Percentiles rank a stretch among this genome's conserved stretches.
These are phyloP conservation scores for Helicoverpa zea DNA, from an alignment of 1,140 invertebrate genomes.

Conservation along the genomic window DNA sequence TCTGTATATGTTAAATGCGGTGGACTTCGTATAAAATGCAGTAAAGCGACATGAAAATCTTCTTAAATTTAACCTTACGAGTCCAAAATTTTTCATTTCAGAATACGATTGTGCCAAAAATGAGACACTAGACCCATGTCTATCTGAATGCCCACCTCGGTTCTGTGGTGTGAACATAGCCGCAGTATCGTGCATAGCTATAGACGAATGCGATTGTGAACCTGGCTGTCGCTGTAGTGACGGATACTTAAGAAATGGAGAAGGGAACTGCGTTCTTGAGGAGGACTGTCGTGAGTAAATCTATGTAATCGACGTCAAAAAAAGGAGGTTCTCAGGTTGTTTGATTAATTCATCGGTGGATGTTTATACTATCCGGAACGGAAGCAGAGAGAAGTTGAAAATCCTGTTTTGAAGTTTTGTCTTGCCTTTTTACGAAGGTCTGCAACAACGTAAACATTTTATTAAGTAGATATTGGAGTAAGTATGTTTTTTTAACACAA, in stretches of 20 bases:
- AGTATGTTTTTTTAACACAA: too few relatives aligned
- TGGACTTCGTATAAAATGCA: too few relatives aligned
- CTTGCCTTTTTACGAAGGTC: too few relatives aligned
- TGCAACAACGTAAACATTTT: too few relatives aligned
- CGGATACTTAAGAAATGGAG: neutral
- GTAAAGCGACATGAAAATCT: neutral
- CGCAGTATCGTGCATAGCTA: neutral
- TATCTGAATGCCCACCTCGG: conserved; percentile 7
- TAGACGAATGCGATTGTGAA: neutral
- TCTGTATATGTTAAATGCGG: too few relatives aligned
- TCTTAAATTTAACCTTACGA: neutral
- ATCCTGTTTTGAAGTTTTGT: too few relatives aligned
- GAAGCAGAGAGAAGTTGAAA: too few relatives aligned
- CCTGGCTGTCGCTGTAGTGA: conserved; percentile 6
- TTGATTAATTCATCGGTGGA: too few relatives aligned
- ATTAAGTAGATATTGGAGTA: too few relatives aligned
- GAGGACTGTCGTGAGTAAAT: conserved; percentile 18
- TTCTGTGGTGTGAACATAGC: conserved; percentile 8
- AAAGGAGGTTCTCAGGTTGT: too few relatives aligned
- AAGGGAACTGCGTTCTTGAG: conserved; percentile 1
- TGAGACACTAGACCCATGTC: neutral
- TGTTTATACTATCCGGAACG: too few relatives aligned
- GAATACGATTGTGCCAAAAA: conserved; percentile 21
- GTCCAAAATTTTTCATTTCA: neutral
- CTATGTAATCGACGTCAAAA: too few relatives aligned